Conservation (phyloP, 1,140 invertebrate genomes). For the Rhopalosiphum padi region DNA sequence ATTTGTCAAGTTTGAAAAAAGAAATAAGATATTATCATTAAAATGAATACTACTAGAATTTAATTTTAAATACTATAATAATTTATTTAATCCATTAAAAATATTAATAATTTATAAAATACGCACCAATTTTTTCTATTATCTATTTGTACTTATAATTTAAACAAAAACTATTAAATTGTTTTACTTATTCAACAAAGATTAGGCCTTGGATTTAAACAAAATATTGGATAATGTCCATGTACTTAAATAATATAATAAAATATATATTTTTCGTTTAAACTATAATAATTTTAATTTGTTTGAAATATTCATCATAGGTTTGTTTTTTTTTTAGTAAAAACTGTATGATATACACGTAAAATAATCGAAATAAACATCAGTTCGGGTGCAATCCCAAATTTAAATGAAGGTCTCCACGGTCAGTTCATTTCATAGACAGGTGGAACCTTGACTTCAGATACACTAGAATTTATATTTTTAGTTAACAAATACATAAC, state of each 20-base stretch:
- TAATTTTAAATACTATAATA: neutral
- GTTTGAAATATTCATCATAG: neutral
- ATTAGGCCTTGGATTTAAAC: neutral
- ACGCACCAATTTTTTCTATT: neutral
- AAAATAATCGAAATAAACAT: conserved; percentile 22
- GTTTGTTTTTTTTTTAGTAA: neutral
- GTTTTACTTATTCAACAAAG: neutral
- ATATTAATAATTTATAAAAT: neutral
- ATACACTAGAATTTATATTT: conserved; percentile 2
- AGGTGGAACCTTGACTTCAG: conserved; percentile 27
- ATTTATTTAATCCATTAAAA: neutral
- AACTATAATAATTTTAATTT: conserved; percentile 15
- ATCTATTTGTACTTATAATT: neutral
- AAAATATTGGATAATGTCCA: conserved; percentile 17
- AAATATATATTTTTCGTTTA: neutral
- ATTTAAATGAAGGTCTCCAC: conserved; percentile 52
- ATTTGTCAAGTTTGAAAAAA: neutral
- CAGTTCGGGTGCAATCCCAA: conserved; percentile 17
- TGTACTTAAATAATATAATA: neutral
- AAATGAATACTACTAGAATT: neutral
- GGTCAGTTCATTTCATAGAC: conserved; percentile 34
- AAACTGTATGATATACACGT: neutral
- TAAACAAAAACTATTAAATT: neutral
- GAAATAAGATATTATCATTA: neutral
- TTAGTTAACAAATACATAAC: neutral